Base-by-base conservation (phyloP, 1,140 invertebrate genomes). In the Zaprionus capensis region DNA sequence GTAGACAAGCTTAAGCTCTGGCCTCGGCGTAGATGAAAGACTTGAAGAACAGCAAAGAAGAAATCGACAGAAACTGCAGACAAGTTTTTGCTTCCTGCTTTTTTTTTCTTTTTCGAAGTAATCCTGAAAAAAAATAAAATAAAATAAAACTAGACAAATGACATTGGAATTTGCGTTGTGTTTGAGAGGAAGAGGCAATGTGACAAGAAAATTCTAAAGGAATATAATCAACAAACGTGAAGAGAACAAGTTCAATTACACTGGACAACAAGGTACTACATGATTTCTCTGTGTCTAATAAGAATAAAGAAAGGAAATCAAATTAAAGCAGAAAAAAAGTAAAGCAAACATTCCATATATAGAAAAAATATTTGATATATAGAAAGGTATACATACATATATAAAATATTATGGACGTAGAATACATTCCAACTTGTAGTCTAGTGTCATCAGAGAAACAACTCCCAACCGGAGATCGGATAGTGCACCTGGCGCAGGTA, bases 401-500 rank as follows among this genome's bases (percentile, higher is more conserved):
- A 11, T 4, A 11, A 0, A 31, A 31, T 31, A 11, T 11, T 34
- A 34, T 34, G 31, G 3, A 0, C 0, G 9, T 0, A 34, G 9
- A 34, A 34, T 11, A 3, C 31, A 11, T 22, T 15, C 57, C 14
- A 20, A 24, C 12, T 20, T 66, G 64, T 57, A 14, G 36, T 1
- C 36, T 22, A 66, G 64, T 66, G 64, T 66, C 41, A 11, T 55
- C 49, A 20, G 9, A 68, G 62, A 51, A 72, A 46, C 5, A 9
- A 22, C 31, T 58, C 46, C 46, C 11, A 31, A 53, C 34, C 17
- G 22, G 34, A 36, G 55, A 38, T 38, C 31, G 66, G 38, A 76
- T 22, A 68, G 68, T 46, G 34, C 63, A 83, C 81, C 81, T 84
- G 81, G 65, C 77, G 78, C 82, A 84, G 82, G 82, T 81, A 64